These are phyloP conservation scores for Eulemur macaco DNA, from an alignment of 2,113 vertebrate species.

Conservation along the genomic window DNA sequence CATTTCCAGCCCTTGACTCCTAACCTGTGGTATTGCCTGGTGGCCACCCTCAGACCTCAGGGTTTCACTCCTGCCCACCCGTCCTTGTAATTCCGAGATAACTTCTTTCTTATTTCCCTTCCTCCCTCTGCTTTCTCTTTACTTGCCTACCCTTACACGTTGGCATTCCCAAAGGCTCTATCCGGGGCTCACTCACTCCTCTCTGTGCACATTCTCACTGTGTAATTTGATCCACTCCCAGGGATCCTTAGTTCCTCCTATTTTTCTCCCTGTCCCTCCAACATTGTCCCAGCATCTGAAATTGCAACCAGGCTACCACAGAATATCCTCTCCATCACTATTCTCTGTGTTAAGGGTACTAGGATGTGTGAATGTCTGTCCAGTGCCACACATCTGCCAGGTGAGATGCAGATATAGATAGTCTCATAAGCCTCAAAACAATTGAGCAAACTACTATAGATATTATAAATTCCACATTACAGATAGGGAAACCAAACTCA, in stretches of 20 bases:
- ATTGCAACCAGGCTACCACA: background rate
- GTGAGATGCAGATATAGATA: background rate
- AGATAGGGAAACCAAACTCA: background rate
- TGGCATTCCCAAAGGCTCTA: background rate
- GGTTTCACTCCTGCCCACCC: background rate
- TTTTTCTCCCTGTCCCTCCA: background rate
- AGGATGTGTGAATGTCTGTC: background rate
- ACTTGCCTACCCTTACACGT: background rate
- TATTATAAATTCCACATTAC: background rate
- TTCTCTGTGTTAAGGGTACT: background rate
- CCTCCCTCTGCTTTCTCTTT: background rate
- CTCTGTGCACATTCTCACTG: background rate
- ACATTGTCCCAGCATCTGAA: background rate
- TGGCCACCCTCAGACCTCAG: background rate
- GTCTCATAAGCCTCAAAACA: background rate
- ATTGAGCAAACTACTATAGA: background rate
- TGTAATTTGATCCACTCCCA: background rate
- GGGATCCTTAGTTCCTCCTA: background rate
- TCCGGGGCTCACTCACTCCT: background rate
- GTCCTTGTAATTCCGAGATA: background rate
- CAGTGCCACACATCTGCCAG: background rate
- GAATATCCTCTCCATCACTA: background rate
- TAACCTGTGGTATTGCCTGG: background rate
- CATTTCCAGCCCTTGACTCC: background rate
- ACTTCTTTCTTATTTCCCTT: background rate